These are phyloP conservation scores for Toxonevra muliebris DNA, from an alignment of 2,888 invertebrate genomes.

Conservation along the genomic window DNA sequence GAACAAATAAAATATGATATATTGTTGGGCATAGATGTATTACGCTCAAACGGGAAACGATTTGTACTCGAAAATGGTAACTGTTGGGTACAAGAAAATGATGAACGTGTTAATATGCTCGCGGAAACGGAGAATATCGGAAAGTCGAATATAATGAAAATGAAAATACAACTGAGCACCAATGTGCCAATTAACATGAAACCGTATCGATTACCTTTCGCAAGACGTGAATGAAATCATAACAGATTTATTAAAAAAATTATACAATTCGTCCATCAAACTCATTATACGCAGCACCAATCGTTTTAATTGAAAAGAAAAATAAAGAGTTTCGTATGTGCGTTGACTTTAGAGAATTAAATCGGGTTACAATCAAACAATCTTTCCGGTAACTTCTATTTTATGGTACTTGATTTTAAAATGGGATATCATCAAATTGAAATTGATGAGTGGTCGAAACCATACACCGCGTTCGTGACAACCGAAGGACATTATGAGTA, in stretches of 20 bases:
- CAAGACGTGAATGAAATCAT: constrained; percentile 15
- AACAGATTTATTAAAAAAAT: constrained; percentile 5
- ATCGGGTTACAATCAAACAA: constrained; percentile 6
- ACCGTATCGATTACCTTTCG: constrained; percentile 17
- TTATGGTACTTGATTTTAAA: constrained; percentile 26
- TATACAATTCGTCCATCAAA: neutral
- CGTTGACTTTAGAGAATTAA: constrained; percentile 10
- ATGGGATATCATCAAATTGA: constrained; percentile 35
- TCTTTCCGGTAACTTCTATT: constrained; percentile 14
- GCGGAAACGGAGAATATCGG: too few species aligned
- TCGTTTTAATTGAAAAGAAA: constrained; percentile 4
- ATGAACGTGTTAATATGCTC: too few species aligned
- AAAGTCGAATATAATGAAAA: constrained; percentile 11
- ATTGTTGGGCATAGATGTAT: too few species aligned
- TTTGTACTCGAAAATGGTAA: too few species aligned
- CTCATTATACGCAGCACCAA: neutral
- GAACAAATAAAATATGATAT: too few species aligned
- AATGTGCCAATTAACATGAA: constrained; percentile 19
- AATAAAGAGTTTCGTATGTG: constrained; percentile 9
- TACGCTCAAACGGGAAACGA: too few species aligned
- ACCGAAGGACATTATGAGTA: constrained; percentile 29
- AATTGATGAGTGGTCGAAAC: constrained; percentile 24
- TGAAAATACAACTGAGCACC: constrained; percentile 14
- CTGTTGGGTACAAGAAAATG: too few species aligned
- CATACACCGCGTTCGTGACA: constrained; percentile 34